Evolutionary conservation across 2,113 vertebrate genomes (phyloP).

Genomic region (Bolborhynchus lineola): DNA sequence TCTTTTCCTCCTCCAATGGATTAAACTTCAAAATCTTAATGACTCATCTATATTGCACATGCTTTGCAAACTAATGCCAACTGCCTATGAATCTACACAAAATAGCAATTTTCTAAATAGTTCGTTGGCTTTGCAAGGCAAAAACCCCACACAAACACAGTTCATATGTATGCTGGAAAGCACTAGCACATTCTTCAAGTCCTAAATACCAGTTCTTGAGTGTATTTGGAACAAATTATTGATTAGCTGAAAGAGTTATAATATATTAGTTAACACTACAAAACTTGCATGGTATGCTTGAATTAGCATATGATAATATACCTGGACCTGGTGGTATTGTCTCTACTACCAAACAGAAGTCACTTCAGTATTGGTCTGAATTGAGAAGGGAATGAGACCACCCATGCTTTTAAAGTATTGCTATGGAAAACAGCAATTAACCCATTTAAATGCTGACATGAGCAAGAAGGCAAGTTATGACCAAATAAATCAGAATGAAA

Average conservation of each 20-base stretch:
- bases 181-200: not conserved
- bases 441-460: not conserved
- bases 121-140: not conserved
- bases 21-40: not conserved
- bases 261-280: not conserved
- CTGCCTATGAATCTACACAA: not conserved
- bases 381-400: not conserved
- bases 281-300: not conserved
- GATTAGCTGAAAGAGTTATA: not conserved
- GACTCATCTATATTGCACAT: not conserved
- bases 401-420: not conserved
- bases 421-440: not conserved
- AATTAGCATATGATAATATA: not conserved
- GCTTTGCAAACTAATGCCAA: not conserved
- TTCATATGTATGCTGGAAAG: not conserved
- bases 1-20: conserved; percentile 10
- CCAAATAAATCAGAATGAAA: not conserved
- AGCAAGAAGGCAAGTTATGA: not conserved
- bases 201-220: not conserved
- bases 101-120: conserved; percentile 14
- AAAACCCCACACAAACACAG: not conserved
- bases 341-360: not conserved
- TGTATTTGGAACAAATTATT: not conserved
- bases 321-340: not conserved
- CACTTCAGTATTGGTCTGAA: not conserved